Conservation (phyloP, 2,113 vertebrate species). For the Chrysochloris asiatica region DNA sequence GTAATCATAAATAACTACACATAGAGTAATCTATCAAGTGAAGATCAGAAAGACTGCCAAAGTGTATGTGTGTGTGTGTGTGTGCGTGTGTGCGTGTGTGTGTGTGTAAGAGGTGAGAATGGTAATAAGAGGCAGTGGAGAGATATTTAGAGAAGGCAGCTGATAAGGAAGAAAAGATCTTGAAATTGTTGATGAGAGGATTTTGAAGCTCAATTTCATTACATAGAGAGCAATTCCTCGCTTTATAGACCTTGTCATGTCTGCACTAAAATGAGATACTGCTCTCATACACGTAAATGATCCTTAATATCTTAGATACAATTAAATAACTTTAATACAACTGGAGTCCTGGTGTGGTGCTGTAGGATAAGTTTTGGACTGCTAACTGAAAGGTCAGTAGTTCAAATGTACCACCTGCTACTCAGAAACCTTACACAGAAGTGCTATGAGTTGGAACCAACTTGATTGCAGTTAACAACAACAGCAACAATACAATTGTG, state of each 20-base stretch:
- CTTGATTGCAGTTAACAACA: too few relatives aligned
- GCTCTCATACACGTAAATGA: neutral
- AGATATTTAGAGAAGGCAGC: neutral
- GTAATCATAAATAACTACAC: neutral
- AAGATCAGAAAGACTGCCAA: neutral
- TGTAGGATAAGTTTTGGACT: too few relatives aligned
- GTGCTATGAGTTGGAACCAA: too few relatives aligned
- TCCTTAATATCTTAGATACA: neutral
- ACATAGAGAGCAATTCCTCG: neutral
- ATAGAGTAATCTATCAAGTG: neutral
- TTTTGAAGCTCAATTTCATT: neutral
- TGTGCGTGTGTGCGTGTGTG: too few relatives aligned
- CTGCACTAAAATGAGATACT: neutral
- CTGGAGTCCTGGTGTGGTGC: too few relatives aligned
- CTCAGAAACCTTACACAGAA: too few relatives aligned
- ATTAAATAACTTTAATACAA: neutral
- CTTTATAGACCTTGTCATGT: neutral
- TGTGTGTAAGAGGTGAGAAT: neutral
- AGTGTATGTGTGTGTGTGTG: neutral
- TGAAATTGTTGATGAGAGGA: neutral
- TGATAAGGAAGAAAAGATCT: neutral
- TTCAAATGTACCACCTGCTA: too few relatives aligned
- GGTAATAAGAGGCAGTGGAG: neutral
- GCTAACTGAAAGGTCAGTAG: too few relatives aligned
- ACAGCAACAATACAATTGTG: too few relatives aligned